Conservation (phyloP, 1,140 invertebrate genomes). For the Lucilia cuprina region DNA sequence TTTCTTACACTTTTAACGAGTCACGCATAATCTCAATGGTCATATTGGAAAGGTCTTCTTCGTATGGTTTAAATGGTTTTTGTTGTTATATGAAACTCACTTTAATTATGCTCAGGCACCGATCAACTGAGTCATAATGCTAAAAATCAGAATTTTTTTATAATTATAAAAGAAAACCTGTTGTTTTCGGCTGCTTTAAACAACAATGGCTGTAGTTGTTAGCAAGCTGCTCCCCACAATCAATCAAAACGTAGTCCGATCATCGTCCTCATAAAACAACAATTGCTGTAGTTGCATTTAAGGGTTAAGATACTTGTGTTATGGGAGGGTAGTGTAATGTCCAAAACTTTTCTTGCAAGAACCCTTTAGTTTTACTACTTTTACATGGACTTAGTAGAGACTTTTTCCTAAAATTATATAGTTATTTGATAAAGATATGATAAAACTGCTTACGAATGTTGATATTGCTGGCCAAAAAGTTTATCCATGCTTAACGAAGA, state of each 20-base stretch:
- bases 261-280: not conserved
- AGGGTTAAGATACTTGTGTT: too few relatives aligned
- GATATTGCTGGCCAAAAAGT: not conserved
- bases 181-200: not conserved
- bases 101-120: conserved; percentile 48
- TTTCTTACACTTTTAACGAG: not conserved
- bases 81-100: too few relatives aligned
- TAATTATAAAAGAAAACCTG: not conserved
- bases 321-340: too few relatives aligned
- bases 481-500: not conserved
- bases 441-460: not conserved
- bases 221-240: not conserved
- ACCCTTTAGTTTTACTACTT: too few relatives aligned
- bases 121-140: conserved; percentile 36
- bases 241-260: not conserved
- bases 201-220: not conserved
- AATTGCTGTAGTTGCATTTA: not conserved
- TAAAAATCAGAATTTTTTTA: not conserved
- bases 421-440: not conserved
- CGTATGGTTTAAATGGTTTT: too few relatives aligned
- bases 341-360: too few relatives aligned
- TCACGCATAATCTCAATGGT: not conserved
- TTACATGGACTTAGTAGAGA: not conserved
- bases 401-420: not conserved
- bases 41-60: too few relatives aligned